Percentiles rank a stretch among this genome's conserved stretches.
Evolutionary conservation across 2,113 vertebrate genomes (phyloP).

Genomic region (Cygnus atratus): DNA sequence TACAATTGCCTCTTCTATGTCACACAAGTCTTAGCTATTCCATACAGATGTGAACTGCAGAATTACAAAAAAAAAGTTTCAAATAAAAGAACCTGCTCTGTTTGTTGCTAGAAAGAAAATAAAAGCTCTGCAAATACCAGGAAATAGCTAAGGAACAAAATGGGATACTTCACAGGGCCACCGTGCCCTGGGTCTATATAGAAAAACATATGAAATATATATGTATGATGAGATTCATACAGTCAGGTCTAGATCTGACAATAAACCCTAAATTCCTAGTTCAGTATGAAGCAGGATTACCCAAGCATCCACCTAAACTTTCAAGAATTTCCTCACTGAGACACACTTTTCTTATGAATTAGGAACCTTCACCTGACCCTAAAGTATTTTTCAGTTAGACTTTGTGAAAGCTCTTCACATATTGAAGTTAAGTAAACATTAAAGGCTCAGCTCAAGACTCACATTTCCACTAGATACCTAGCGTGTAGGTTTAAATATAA

Average conservation of each 20-base stretch:
- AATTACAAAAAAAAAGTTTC: neutral
- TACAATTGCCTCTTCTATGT: neutral
- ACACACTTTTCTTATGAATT: neutral
- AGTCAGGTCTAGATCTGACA: neutral
- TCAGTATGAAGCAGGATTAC: neutral
- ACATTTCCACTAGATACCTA: neutral
- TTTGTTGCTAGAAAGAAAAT: neutral
- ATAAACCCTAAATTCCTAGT: neutral
- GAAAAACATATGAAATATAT: neutral
- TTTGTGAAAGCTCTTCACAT: neutral
- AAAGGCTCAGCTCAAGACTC: neutral
- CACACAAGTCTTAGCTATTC: neutral
- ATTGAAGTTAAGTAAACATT: neutral
- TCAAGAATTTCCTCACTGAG: neutral
- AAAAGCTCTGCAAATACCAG: neutral
- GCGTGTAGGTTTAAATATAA: neutral
- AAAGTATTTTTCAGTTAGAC: neutral
- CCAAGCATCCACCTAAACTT: neutral
- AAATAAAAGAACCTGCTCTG: neutral
- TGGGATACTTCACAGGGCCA: neutral
- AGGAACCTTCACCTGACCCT: neutral
- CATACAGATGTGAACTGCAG: neutral
- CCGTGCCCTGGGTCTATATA: neutral
- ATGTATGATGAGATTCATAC: neutral
- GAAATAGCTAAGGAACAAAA: neutral